A percentile compares a stretch with the other conserved stretches of the same genome.
phyloP scores from a whole-genome alignment of 2,113 vertebrate genomes.

The Sardina pilchardus region DNA sequence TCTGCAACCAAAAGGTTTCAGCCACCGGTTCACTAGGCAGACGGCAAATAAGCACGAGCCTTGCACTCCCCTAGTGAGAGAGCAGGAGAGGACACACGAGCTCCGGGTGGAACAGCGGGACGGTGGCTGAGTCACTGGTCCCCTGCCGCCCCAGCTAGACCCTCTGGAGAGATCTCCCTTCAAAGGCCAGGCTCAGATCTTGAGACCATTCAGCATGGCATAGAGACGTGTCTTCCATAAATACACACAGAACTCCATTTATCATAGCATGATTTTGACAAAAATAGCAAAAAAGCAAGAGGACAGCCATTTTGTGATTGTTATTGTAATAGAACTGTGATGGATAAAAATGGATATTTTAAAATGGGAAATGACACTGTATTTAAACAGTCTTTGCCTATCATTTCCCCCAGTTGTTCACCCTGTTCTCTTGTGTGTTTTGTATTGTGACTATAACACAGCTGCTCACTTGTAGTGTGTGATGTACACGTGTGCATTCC shows the following conservation, averaged over 20 bases:
- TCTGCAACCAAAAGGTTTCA: background rate
- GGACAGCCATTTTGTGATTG: no score
- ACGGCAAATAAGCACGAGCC: background rate
- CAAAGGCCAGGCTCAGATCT: background rate
- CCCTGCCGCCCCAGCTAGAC: background rate
- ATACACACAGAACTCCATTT: background rate
- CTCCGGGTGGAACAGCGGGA: background rate
- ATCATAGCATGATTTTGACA: no score
- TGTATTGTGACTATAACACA: background rate
- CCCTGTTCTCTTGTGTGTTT: background rate
- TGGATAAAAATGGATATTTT: no score
- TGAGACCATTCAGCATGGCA: no score
- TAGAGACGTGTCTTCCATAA: background rate
- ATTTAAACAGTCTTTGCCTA: background rate
- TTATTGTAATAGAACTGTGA: no score
- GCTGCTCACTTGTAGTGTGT: no score
- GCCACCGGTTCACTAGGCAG: background rate
- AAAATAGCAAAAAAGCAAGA: background rate
- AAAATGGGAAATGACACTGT: background rate
- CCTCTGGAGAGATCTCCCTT: background rate
- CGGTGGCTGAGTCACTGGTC: background rate
- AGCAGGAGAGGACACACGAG: background rate
- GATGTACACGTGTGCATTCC: no score
- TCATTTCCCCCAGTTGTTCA: background rate
- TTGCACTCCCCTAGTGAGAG: background rate